These are phyloP conservation scores for Ctenochaetus hawaiiensis DNA, from an alignment of 2,797 vertebrate species.

Conservation along the genomic window DNA sequence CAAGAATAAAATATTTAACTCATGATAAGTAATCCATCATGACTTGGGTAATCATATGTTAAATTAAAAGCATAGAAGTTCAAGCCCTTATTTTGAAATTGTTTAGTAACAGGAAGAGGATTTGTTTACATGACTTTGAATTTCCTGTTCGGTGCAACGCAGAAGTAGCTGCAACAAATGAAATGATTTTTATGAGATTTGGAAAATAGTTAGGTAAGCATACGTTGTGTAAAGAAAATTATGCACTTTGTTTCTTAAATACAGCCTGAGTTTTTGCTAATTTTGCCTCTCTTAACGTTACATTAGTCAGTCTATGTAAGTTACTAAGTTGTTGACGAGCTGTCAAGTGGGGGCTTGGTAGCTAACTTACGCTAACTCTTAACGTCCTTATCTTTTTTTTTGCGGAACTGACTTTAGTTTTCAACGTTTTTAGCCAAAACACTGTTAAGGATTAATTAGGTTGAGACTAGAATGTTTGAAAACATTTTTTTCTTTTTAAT, in stretches of 20 bases:
- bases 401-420: not conserved
- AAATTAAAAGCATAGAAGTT: not conserved
- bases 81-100: conserved; percentile 56
- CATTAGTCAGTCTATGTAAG: not conserved
- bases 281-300: not conserved
- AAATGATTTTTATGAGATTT: conserved; percentile 33
- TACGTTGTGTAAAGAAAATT: not conserved
- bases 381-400: not conserved
- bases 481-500: not conserved
- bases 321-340: not conserved
- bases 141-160: conserved; percentile 36
- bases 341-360: conserved; percentile 23
- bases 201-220: conserved; percentile 32
- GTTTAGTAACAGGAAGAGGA: conserved; percentile 30
- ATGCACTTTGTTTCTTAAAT: accelerated
- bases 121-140: conserved; percentile 65
- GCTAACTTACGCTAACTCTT: conserved; percentile 36
- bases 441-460: accelerated
- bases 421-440: not conserved
- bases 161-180: conserved; percentile 17
- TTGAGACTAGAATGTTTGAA: too few relatives aligned
- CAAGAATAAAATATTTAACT: accelerated
- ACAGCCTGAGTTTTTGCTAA: accelerated
- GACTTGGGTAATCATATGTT: accelerated
- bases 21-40: accelerated